A percentile compares a stretch with the other conserved stretches of the same genome.
Evolutionary conservation across 64 coral and sea anemone species (phyloP).

Genomic region (Porites australiensis): DNA sequence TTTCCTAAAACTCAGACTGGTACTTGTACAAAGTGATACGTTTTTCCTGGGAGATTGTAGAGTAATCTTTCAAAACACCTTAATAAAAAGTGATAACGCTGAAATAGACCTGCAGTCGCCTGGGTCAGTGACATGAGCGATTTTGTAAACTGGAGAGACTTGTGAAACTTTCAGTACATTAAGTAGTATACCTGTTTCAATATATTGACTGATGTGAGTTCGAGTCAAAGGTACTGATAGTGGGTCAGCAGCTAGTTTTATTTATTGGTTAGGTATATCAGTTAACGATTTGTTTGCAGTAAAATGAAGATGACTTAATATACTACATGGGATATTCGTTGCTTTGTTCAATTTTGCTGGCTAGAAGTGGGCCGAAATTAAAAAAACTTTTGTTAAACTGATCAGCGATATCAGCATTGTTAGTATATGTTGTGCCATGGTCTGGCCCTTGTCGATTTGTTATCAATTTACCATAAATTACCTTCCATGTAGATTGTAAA

Average conservation of each 20-base stretch:
- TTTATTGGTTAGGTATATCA: constrained; percentile 50
- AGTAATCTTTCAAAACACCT: background rate
- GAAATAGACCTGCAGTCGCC: constrained; percentile 19
- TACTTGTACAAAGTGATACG: background rate
- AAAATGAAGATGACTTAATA: no score
- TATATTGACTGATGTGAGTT: constrained; percentile 72
- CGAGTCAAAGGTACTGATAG: constrained; percentile 54
- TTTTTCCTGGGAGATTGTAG: constrained; percentile 7
- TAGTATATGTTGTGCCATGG: no score
- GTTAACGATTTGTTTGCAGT: background rate
- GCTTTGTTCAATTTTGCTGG: no score
- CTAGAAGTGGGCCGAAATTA: no score
- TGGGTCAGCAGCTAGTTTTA: constrained; percentile 36
- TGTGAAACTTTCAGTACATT: constrained; percentile 49
- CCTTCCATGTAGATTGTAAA: no score
- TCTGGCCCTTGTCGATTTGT: no score
- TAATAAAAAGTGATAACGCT: background rate
- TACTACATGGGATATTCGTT: no score
- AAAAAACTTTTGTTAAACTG: no score
- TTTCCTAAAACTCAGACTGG: constrained; percentile 17
- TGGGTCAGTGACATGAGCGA: background rate
- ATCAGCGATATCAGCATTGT: no score
- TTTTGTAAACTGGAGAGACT: constrained; percentile 42
- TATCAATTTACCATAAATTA: no score
- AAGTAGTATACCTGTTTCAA: constrained; percentile 43